Evolutionary conservation across 2,797 vertebrate species (phyloP).

Genomic region (Allobates femoralis): DNA sequence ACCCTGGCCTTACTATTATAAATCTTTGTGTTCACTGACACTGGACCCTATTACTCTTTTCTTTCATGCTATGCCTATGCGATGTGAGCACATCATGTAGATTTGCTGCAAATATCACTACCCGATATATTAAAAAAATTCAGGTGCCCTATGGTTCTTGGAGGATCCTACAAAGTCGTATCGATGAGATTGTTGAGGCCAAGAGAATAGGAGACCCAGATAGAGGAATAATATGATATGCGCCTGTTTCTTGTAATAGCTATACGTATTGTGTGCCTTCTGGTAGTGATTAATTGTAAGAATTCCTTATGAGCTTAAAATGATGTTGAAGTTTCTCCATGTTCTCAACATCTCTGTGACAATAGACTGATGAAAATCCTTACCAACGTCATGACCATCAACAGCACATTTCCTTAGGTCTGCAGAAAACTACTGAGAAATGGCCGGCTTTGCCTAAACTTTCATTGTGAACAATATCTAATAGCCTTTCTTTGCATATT

Average conservation of each 20-base stretch:
- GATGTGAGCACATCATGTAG: too few species aligned
- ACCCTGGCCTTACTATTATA: too few species aligned
- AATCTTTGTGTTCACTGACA: too few species aligned
- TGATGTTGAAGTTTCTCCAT: not conserved
- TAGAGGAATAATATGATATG: not conserved
- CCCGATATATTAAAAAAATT: too few species aligned
- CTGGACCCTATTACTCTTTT: too few species aligned
- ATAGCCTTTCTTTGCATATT: not conserved
- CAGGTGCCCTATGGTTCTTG: too few species aligned
- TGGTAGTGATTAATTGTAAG: not conserved
- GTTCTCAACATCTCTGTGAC: not conserved
- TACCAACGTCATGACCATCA: not conserved
- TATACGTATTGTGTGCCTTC: not conserved
- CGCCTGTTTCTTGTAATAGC: not conserved
- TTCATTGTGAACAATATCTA: not conserved
- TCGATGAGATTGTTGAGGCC: not conserved
- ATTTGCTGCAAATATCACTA: too few species aligned
- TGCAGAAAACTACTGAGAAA: not conserved
- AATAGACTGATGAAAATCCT: not conserved
- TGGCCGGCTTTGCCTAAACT: not conserved
- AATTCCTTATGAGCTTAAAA: too few species aligned
- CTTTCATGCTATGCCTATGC: too few species aligned
- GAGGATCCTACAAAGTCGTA: too few species aligned
- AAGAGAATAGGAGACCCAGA: not conserved
- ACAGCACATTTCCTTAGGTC: not conserved